A percentile compares a stretch with the other conserved stretches of the same genome.
phyloP scores from a whole-genome alignment of 2,888 invertebrate species.

The Sphaeridia pumilis region DNA sequence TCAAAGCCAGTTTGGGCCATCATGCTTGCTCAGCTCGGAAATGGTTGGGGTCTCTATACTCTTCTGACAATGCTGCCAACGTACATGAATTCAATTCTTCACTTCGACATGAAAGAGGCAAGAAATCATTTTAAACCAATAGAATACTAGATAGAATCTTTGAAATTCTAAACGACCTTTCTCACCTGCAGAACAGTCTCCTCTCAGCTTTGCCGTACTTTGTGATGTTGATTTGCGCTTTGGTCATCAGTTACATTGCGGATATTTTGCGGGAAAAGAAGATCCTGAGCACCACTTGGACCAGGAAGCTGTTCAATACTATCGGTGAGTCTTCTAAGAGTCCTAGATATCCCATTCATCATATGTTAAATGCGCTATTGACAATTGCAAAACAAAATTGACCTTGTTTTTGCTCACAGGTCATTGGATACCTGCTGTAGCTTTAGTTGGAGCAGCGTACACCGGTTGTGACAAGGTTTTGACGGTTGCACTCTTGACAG shows the following conservation, averaged over 20 bases:
- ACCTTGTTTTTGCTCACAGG: conserved; percentile 41
- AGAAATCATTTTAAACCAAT: conserved; percentile 39
- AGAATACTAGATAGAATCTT: too few species aligned
- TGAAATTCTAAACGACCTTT: not conserved
- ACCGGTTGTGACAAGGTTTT: conserved; percentile 52
- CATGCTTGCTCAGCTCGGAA: conserved; percentile 66
- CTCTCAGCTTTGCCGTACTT: conserved; percentile 54
- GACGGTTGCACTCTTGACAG: conserved; percentile 52
- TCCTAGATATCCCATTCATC: too few species aligned
- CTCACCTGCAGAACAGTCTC: conserved; percentile 45
- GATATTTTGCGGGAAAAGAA: conserved; percentile 47
- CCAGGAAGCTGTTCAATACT: conserved; percentile 44
- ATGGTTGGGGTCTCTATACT: conserved; percentile 75
- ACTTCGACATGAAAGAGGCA: conserved; percentile 62
- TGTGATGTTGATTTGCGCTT: conserved; percentile 54
- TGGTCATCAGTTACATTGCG: conserved; percentile 53
- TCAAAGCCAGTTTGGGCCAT: conserved; percentile 74
- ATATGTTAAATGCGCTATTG: too few species aligned
- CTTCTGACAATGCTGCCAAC: conserved; percentile 68
- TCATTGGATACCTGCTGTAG: conserved; percentile 54
- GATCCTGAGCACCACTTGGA: conserved; percentile 40
- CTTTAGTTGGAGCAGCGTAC: conserved; percentile 56
- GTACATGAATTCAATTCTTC: conserved; percentile 70
- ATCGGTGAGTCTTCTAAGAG: conserved; percentile 39
- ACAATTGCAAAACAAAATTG: too few species aligned